Evolutionary conservation across 2,797 vertebrate species (phyloP).

Genomic region (Alca torda): DNA sequence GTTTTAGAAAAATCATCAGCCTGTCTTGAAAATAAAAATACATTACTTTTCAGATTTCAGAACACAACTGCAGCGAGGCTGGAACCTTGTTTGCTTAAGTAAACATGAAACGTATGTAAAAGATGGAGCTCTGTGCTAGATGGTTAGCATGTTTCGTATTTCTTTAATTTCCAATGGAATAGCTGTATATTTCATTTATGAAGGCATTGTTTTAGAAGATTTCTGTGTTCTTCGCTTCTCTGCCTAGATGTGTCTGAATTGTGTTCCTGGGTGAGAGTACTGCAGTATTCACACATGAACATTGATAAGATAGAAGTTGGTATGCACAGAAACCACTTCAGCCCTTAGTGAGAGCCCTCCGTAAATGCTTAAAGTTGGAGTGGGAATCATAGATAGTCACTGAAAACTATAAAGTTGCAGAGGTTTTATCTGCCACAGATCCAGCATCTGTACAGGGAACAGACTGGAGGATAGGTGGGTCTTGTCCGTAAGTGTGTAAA

Average conservation of each 20-base stretch:
- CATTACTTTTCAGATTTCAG: not conserved
- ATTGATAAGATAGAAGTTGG: not conserved
- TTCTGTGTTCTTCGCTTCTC: not conserved
- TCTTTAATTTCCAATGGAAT: not conserved
- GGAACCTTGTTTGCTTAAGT: not conserved
- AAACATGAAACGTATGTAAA: accelerated
- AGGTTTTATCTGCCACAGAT: not conserved
- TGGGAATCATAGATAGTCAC: not conserved
- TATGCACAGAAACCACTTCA: not conserved
- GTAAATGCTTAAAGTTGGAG: not conserved
- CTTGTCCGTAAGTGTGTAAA: not conserved
- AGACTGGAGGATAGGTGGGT: not conserved
- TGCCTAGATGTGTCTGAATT: not conserved
- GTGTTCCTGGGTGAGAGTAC: not conserved
- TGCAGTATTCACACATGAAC: not conserved
- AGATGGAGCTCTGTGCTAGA: not conserved
- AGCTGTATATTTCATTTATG: not conserved
- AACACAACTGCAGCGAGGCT: no score
- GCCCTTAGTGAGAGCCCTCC: not conserved
- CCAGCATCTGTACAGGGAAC: not conserved
- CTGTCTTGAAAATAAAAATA: not conserved
- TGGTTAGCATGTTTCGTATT: not conserved
- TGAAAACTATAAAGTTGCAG: not conserved
- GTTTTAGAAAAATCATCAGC: not conserved
- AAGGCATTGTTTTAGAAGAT: not conserved